Evolutionary conservation across 1,140 invertebrate species (phyloP), one percentile per base, ranked within the genome.

Genomic region (Cotesia vestalis): DNA sequence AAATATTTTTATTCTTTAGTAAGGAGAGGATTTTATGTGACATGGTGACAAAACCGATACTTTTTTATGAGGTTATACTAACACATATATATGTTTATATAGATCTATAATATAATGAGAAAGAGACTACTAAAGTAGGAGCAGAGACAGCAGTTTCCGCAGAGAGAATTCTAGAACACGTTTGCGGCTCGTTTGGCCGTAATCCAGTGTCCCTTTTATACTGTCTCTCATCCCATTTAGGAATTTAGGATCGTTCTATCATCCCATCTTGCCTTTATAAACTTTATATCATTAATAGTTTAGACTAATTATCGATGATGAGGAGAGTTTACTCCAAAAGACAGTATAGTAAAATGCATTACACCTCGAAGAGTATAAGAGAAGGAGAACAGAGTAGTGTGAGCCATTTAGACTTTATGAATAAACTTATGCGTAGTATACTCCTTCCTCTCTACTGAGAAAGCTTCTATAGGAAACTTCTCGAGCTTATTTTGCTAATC

Each of bases 151-250:
- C 69, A 63, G 40, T 71, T 71, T 71, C 69, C 69, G 69, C 69
- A 71, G 63, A 71, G 70, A 73, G 64, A 66, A 70, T 67, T 70
- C 72, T 69, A 75, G 70, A 75, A 71, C 69, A 71, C 72, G 71
- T 73, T 73, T 60, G 57, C 66, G 36, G 51, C 66, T 72, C 66
- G 71, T 77, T 76, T 84, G 82, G 81, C 81, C 66, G 57, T 11
- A 40, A 46, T 78, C 82, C 80, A 57, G 27, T 52, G 27, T 68
- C 66, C 38, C 34, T 63, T 17, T 35, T 20, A 38, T 64, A 52
- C 40, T 17, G 9, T 69, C 34, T 69, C 67, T 69, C 36, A 0
- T 36, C 40, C 53, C 53, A 52, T 38, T 17, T n/a, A 38, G 9
- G 12, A 11, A 52, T 38, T 17, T n/a, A 38, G 9, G 12, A 11